Evolutionary conservation across 2,797 vertebrate species (phyloP).

Genomic region (Mustela erminea): DNA sequence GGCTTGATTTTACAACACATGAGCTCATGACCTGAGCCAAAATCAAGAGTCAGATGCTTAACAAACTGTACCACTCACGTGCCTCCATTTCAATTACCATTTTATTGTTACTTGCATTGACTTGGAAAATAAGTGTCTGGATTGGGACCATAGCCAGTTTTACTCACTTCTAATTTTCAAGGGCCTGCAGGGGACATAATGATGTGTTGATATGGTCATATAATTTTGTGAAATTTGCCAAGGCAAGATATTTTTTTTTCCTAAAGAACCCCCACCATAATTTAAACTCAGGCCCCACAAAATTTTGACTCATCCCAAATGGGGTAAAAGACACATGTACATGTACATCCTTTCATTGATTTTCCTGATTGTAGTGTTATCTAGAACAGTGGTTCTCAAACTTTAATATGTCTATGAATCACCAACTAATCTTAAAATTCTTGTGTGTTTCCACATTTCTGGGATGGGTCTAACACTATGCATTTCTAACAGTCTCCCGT

Average conservation of each 20-base stretch:
- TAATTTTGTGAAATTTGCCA: neutral
- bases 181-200: neutral
- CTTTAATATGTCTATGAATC: neutral
- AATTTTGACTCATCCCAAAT: neutral
- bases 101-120: neutral
- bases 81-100: neutral
- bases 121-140: neutral
- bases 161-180: neutral
- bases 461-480: neutral
- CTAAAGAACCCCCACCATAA: neutral
- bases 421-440: neutral
- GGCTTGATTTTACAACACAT: neutral
- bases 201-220: neutral
- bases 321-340: neutral
- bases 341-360: neutral
- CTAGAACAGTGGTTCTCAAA: conserved; percentile 11
- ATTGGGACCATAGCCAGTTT: neutral
- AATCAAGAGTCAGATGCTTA: neutral
- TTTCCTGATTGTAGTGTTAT: neutral
- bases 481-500: neutral
- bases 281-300: neutral
- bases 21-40: neutral
- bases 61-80: neutral
- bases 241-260: neutral
- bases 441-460: neutral